A percentile compares a stretch with the other conserved stretches of the same genome.
phyloP scores from a whole-genome alignment of 2,113 vertebrate species.

The Colaptes auratus region DNA sequence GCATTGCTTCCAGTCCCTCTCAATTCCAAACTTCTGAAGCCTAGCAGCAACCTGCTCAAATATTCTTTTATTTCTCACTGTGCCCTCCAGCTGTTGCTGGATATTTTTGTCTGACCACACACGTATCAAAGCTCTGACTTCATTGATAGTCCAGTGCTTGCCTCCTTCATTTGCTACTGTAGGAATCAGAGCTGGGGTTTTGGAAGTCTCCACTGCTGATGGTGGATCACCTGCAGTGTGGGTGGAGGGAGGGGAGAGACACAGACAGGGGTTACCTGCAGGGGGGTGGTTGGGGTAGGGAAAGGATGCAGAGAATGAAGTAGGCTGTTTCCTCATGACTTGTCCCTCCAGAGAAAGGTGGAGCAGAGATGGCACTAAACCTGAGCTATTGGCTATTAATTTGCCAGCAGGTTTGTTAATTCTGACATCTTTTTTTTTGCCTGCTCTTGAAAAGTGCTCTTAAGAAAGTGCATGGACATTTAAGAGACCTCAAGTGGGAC shows the following conservation, averaged over 20 bases:
- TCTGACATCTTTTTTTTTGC: not conserved
- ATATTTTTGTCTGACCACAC: slow-evolving; percentile 86
- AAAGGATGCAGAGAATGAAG: slow-evolving; percentile 29
- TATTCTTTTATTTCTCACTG: slow-evolving; percentile 89
- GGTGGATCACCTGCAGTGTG: slow-evolving; percentile 67
- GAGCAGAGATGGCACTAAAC: not conserved
- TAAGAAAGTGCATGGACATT: not conserved
- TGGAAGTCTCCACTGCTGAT: slow-evolving; percentile 39
- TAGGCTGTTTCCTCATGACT: not conserved
- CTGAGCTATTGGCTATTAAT: not conserved
- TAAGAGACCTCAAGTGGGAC: not conserved
- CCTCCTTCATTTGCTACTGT: slow-evolving; percentile 85
- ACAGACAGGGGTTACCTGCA: slow-evolving; percentile 48
- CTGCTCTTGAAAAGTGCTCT: not conserved
- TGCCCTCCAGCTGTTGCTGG: slow-evolving; percentile 84
- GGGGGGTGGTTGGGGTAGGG: not conserved
- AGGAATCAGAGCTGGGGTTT: slow-evolving; percentile 61
- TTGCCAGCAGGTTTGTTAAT: not conserved
- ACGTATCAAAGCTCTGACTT: slow-evolving; percentile 85
- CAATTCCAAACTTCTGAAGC: slow-evolving; percentile 85
- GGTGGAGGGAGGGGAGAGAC: slow-evolving; percentile 32
- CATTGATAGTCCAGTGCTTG: slow-evolving; percentile 89
- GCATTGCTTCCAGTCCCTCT: slow-evolving; percentile 92
- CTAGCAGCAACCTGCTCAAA: slow-evolving; percentile 89
- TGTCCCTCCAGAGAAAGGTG: not conserved